phyloP scores from a whole-genome alignment of 1,140 invertebrate genomes.

The Daktulosphaira vitifoliae region DNA sequence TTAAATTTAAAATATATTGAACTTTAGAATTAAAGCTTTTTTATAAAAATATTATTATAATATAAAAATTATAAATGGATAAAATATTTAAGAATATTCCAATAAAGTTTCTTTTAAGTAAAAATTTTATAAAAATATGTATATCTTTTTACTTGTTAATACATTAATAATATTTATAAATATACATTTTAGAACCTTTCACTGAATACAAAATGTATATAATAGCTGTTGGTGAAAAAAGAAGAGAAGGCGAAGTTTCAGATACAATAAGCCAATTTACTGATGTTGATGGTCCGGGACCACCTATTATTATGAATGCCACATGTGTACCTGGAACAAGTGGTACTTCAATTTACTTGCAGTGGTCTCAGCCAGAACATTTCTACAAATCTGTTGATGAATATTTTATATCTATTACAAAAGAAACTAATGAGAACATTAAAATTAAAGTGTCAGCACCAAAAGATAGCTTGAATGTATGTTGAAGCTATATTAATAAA shows the following conservation, averaged over 20 bases:
- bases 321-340: constrained; percentile 54
- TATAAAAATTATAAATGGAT: too few relatives aligned
- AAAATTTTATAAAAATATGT: too few relatives aligned
- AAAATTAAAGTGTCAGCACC: neutral
- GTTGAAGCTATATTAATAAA: neutral
- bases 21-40: too few relatives aligned
- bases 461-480: constrained; percentile 3
- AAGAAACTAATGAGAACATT: constrained; percentile 48
- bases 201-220: constrained; percentile 80
- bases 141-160: too few relatives aligned
- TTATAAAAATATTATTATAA: too few relatives aligned
- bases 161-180: too few relatives aligned
- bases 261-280: constrained; percentile 62
- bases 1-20: too few relatives aligned
- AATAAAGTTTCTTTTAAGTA: too few relatives aligned
- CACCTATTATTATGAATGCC: constrained; percentile 69
- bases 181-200: constrained; percentile 65
- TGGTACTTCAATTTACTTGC: constrained; percentile 62
- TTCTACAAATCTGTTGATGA: constrained; percentile 69
- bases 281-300: constrained; percentile 69
- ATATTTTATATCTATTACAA: constrained; percentile 52
- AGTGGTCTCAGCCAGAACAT: constrained; percentile 66
- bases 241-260: constrained; percentile 58
- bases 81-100: too few relatives aligned
- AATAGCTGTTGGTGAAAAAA: constrained; percentile 56